phyloP scores from a whole-genome alignment of 2,797 vertebrate genomes.

The Galago senegalensis region DNA sequence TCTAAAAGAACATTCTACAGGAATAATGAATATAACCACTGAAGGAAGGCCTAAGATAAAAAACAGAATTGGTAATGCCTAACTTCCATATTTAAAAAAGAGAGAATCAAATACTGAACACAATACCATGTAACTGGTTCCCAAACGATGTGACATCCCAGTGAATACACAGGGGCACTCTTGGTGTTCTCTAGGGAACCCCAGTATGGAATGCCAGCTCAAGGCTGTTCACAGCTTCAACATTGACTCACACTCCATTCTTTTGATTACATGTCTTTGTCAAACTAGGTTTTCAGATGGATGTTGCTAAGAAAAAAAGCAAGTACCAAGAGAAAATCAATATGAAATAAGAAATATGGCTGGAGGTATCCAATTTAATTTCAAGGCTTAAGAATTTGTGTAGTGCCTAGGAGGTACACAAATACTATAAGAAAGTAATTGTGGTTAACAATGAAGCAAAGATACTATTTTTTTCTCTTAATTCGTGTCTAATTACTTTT shows the following conservation, averaged over 20 bases:
- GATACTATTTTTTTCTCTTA: constrained; percentile 14
- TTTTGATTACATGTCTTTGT: background rate
- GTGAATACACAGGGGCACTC: no score
- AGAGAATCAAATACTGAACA: background rate
- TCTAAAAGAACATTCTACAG: background rate
- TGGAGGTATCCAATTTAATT: background rate
- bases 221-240: background rate
- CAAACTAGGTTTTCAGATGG: background rate
- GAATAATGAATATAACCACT: background rate
- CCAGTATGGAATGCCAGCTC: background rate
- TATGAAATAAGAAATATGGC: background rate
- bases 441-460: constrained; percentile 21
- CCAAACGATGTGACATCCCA: background rate
- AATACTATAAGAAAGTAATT: constrained; percentile 2
- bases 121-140: background rate
- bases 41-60: background rate
- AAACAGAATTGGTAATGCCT: background rate
- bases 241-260: background rate
- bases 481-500: constrained; percentile 35
- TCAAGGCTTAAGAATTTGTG: background rate
- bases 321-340: constrained; percentile 4
- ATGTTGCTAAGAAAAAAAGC: background rate
- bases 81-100: background rate
- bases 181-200: background rate
- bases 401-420: background rate